Evolutionary conservation across 2,797 vertebrate species (phyloP), one percentile per base, ranked within the genome.

Genomic region (Melanotaenia boesemani): DNA sequence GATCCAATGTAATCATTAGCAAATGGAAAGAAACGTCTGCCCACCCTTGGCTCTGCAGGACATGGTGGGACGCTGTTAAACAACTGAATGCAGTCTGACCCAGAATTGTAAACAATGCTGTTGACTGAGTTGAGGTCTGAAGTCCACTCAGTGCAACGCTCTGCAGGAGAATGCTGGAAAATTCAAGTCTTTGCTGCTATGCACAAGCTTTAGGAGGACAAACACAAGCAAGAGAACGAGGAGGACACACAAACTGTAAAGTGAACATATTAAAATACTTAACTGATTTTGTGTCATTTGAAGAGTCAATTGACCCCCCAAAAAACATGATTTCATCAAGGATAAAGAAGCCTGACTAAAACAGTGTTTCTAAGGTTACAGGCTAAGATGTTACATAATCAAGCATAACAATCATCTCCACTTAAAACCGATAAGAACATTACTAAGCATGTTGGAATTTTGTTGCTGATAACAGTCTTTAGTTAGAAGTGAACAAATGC

Each of bases 101-200:
- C 67, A 80, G 77, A 63, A 86, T 64, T 85, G 86, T 84, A 90
- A 90, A 93, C 86, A 92, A 88, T 78, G 57, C 63, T 82, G 82
- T 84, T 84, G 88, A 87, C 79, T 58, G 64, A 87, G 72, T 67
- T 12, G 67, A 71, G 75, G 88, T 91, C 91, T 89, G 72, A 93
- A 91, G 90, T 92, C 90, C 88, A 78, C 58, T 71, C 64, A 57
- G 59, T 80, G 72, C 24, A 55, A 65, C 48, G 62, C 55, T 55
- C 71, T 52, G 10, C 50, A 36, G 70, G 55, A 61, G 30, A 79
- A 70, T 1, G 1, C 72, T 56, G 62, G 57, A 80, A 80, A 86
- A 72, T 59, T 63, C 58, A 66, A 68, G 22, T 11, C 5, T 56
- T 28, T 39, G 62, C 41, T 24, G 46, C 34, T 22, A 30, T 32